These are phyloP conservation scores for Drosophila fuyamai DNA, from an alignment of 1,140 invertebrate species.

Conservation along the genomic window DNA sequence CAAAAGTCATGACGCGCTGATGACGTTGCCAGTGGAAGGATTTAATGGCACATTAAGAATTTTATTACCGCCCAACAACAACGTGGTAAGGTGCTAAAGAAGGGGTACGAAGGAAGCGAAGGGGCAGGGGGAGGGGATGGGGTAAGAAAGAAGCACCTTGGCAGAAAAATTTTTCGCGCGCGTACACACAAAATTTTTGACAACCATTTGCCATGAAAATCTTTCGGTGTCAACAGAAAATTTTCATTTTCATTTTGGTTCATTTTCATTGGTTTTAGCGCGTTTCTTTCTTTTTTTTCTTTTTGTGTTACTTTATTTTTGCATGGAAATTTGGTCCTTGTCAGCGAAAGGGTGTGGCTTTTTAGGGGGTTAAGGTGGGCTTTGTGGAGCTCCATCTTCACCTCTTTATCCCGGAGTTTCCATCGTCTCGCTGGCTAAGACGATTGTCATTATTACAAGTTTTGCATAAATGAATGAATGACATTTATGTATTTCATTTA, in stretches of 20 bases:
- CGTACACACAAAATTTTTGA: conserved; percentile 79
- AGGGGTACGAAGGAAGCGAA: background rate
- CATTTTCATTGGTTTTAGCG: conserved; percentile 4
- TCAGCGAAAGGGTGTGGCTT: conserved; percentile 32
- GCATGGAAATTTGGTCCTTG: conserved; percentile 50
- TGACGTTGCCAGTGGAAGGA: conserved; percentile 81
- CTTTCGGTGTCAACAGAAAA: conserved; percentile 75
- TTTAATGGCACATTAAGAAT: conserved; percentile 83
- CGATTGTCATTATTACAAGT: conserved; percentile 80
- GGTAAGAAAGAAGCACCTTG: conserved; percentile 50
- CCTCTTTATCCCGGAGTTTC: conserved; percentile 11
- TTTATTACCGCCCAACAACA: conserved; percentile 77
- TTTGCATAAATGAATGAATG: conserved; percentile 81
- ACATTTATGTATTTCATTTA: conserved; percentile 80
- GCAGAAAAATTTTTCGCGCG: conserved; percentile 71
- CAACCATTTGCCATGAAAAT: conserved; percentile 66
- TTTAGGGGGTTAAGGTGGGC: background rate
- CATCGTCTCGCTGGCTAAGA: conserved; percentile 17
- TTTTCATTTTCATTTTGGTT: conserved; percentile 35
- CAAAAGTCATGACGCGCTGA: conserved; percentile 81
- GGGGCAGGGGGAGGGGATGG: background rate
- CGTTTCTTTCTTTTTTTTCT: background rate
- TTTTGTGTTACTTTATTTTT: conserved; percentile 28
- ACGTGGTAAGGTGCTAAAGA: background rate
- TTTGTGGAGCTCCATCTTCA: conserved; percentile 27